Base-by-base conservation (phyloP, 1,140 invertebrate genomes). In the Ips nitidus region DNA sequence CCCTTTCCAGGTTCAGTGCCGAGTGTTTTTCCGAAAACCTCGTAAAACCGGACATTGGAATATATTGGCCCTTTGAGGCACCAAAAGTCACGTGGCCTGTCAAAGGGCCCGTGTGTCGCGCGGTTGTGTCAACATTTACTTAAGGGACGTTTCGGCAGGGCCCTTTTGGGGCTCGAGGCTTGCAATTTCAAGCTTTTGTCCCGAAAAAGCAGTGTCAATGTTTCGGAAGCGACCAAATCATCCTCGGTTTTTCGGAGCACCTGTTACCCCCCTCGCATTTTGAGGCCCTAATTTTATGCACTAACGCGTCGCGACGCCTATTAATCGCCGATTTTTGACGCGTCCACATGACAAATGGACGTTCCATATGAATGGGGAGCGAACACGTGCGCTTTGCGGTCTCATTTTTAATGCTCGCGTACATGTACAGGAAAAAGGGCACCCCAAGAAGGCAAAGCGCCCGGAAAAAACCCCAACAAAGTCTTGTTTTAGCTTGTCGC, bases 271-370 rank as follows among this genome's bases (percentile, higher is more conserved):
- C 45, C 45, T n/a, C 45, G 45, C 4, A 5, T 47, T 47, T 47
- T 5, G 45, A 60, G 39, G 42, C 40, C 45, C 66, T 68, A 63
- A 69, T 63, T 52, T 56, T 63, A 63, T 69, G 59, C 67, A 69
- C 59, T 52, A 66, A 36, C 37, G 71, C 66, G 55, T 52, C 55
- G 50, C 38, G 60, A 70, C 55, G 52, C 60, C 62, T 52, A 70
- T 70, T 70, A 68, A 58, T 58, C 47, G 66, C 45, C 45, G 66
- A 60, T 68, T 59, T 68, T 68, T 68, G 66, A 68, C 66, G 45
- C 66, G 66, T 68, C 66, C 38, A 38, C 47, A 53, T 68, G 66
- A 68, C 66, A 61, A 68, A 68, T 53, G 66, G 52, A 36, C 53
- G n/a, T 66, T 38, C 41, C 45, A 22, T 22, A 22, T 22, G 22